Evolutionary conservation across 2,888 invertebrate species (phyloP).

Genomic region (Eustalomyia histrio): DNA sequence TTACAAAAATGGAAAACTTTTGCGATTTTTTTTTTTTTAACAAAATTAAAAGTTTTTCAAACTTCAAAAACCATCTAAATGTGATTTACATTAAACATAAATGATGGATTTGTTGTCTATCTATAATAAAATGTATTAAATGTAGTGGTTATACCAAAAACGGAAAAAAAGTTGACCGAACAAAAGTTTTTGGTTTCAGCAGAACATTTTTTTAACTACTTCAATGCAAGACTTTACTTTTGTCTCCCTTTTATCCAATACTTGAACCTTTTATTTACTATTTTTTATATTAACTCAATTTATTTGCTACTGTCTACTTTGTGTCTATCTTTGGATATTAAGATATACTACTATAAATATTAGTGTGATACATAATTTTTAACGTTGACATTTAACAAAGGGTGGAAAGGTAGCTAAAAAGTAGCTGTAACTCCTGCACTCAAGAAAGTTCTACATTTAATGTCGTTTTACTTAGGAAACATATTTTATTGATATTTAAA

Average conservation of each 20-base stretch:
- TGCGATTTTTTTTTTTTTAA: neutral
- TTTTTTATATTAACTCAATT: neutral
- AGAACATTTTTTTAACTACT: neutral
- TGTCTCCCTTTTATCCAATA: no score
- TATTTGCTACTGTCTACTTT: constrained; percentile 21
- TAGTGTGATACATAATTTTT: no score
- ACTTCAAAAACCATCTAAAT: constrained; percentile 10
- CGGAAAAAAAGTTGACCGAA: neutral
- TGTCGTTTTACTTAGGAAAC: no score
- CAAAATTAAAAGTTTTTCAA: constrained; percentile 12
- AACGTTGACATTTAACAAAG: no score
- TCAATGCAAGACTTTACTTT: no score
- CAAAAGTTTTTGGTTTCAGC: neutral
- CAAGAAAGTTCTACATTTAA: no score
- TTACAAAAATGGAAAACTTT: constrained; percentile 35
- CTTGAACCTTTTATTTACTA: neutral
- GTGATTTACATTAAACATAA: constrained; percentile 48
- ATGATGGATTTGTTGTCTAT: constrained; percentile 44
- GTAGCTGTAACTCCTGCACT: no score
- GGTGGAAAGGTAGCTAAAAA: no score
- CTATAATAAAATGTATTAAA: constrained; percentile 44
- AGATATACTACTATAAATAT: neutral
- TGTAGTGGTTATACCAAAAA: neutral
- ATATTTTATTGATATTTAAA: no score
- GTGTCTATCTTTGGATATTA: constrained; percentile 3